These are phyloP conservation scores for Heliocidaris erythrogramma DNA, from an alignment of 35 echinoderm and acorn worm genomes.

Conservation along the genomic window DNA sequence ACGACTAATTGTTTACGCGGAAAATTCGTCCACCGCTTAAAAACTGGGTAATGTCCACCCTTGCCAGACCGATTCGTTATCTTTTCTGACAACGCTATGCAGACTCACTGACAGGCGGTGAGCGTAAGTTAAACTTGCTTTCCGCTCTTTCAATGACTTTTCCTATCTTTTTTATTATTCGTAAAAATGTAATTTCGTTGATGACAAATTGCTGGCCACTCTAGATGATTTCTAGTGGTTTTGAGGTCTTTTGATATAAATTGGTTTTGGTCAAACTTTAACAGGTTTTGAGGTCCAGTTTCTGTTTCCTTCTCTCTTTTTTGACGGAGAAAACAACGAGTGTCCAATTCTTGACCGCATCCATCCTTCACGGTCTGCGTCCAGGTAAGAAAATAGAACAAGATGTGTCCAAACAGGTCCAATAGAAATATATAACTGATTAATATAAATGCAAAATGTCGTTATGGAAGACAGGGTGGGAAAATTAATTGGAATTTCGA, in stretches of 20 bases:
- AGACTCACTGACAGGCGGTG: background rate
- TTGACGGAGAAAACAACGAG: background rate
- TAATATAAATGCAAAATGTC: background rate
- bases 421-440: background rate
- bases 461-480: too few species aligned
- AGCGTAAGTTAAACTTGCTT: background rate
- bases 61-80: background rate
- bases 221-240: background rate
- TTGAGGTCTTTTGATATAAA: background rate
- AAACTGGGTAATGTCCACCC: constrained; percentile 7
- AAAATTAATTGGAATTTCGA: background rate
- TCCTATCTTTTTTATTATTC: background rate
- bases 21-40: constrained; percentile 1
- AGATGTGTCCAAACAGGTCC: background rate
- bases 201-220: background rate
- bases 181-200: background rate
- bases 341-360: constrained; percentile 1
- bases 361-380: background rate
- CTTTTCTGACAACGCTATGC: background rate
- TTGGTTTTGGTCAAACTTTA: constrained; percentile 12
- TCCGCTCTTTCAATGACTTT: background rate
- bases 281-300: background rate
- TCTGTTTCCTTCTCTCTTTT: background rate
- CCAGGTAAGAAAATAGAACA: background rate
- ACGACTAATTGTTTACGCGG: constrained; percentile 8